These are phyloP conservation scores for Lepilemur ruficaudatus DNA, from an alignment of 2,797 vertebrate genomes.

Conservation along the genomic window DNA sequence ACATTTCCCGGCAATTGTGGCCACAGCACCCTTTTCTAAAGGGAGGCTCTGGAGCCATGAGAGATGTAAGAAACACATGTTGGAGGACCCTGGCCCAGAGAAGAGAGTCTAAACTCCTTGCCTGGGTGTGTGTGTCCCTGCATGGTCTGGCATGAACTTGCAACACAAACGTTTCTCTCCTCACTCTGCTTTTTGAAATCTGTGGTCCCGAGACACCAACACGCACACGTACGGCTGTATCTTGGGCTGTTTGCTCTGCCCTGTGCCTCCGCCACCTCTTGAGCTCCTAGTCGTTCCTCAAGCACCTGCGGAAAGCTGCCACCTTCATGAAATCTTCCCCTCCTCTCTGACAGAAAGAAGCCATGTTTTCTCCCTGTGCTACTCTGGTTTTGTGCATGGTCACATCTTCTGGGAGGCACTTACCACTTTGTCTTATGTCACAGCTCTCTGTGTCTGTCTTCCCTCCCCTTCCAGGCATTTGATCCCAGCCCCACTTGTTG, in stretches of 20 bases:
- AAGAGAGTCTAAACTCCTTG: not conserved
- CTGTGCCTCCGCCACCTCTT: not conserved
- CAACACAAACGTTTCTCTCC: not conserved
- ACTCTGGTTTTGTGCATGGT: not conserved
- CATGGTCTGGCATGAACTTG: not conserved
- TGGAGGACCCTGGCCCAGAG: not conserved
- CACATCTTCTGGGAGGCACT: not conserved
- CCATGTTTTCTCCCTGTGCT: not conserved
- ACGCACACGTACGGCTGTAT: not conserved
- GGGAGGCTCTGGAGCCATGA: not conserved
- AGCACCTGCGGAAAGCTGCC: not conserved
- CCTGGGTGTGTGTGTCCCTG: not conserved
- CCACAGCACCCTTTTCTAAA: not conserved
- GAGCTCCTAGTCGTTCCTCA: not conserved
- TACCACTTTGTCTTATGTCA: not conserved
- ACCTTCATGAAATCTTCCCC: not conserved
- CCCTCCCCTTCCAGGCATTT: not conserved
- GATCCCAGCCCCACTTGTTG: not conserved
- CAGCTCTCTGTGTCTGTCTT: not conserved
- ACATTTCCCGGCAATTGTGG: not conserved
- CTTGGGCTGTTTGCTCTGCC: not conserved
- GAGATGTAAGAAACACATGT: not conserved
- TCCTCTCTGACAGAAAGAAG: not conserved
- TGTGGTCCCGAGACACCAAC: not conserved
- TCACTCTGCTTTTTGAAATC: not conserved